phyloP scores from a whole-genome alignment of 2,888 invertebrate species.

The Latheticus oryzae region DNA sequence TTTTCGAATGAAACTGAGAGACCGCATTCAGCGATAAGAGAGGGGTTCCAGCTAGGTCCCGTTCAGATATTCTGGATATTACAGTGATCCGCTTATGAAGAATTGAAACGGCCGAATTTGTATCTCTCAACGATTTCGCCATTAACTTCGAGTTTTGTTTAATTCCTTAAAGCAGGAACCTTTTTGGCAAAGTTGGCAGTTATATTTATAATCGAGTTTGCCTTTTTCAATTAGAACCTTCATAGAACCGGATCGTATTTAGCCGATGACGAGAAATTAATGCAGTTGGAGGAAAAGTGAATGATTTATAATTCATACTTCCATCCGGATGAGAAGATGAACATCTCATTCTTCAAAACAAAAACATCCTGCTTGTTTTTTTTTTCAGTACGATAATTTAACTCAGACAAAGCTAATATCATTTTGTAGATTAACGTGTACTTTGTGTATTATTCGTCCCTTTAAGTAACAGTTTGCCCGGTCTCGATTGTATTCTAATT shows the following conservation, averaged over 20 bases:
- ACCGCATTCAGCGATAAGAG: conserved; percentile 41
- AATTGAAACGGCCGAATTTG: conserved; percentile 47
- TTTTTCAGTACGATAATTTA: no score
- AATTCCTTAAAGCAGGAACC: conserved; percentile 42
- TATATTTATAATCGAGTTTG: conserved; percentile 34
- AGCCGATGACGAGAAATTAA: conserved; percentile 29
- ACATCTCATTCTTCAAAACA: no score
- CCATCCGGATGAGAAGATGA: background rate
- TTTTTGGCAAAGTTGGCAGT: conserved; percentile 33
- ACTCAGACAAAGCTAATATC: background rate
- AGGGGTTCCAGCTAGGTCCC: conserved; percentile 27
- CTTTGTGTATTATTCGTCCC: conserved; percentile 1
- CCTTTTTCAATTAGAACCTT: conserved; percentile 23
- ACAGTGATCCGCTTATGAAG: conserved; percentile 53
- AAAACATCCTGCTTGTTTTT: no score
- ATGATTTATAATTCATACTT: conserved; percentile 29
- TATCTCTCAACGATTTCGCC: conserved; percentile 45
- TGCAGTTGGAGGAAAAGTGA: conserved; percentile 12
- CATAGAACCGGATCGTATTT: conserved; percentile 22
- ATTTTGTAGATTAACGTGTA: conserved; percentile 9
- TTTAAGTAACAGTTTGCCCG: conserved; percentile 19
- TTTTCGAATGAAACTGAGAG: conserved; percentile 50
- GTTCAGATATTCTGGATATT: conserved; percentile 48
- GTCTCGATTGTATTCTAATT: conserved; percentile 23
- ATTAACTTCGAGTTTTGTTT: conserved; percentile 50